Evolutionary conservation across 2,113 vertebrate species (phyloP).

Genomic region (Struthio camelus): DNA sequence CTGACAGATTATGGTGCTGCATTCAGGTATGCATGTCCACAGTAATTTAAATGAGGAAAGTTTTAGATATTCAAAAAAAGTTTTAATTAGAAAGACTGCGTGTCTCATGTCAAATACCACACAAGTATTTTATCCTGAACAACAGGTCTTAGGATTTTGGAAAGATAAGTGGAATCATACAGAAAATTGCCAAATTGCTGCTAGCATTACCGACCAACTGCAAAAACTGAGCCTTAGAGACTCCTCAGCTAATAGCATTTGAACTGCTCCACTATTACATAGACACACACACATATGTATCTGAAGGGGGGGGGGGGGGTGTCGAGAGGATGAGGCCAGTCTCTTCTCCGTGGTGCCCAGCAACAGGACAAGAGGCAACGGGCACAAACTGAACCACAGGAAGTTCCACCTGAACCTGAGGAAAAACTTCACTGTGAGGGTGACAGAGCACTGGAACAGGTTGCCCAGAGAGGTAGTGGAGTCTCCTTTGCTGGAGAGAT

Average conservation of each 20-base stretch:
- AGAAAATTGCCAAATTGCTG: background rate
- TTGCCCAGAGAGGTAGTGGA: too few relatives aligned
- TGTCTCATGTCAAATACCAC: background rate
- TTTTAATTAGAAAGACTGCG: background rate
- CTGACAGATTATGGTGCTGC: background rate
- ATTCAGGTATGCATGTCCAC: background rate
- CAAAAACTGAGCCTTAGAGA: background rate
- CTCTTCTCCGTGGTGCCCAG: too few relatives aligned
- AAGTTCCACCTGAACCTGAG: too few relatives aligned
- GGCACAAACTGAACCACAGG: too few relatives aligned
- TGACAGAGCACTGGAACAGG: too few relatives aligned
- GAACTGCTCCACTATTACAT: background rate
- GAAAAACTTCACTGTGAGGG: too few relatives aligned
- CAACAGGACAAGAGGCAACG: too few relatives aligned
- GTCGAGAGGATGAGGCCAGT: too few relatives aligned
- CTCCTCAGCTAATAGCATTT: background rate
- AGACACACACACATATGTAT: too few relatives aligned
- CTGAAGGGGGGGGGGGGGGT: too few relatives aligned
- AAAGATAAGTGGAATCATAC: background rate
- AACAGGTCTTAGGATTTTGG: background rate
- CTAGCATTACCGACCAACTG: background rate
- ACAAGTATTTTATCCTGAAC: background rate
- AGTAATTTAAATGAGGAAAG: background rate
- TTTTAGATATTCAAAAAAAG: background rate
- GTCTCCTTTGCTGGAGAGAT: too few relatives aligned